Conservation (phyloP, 2,888 invertebrate species). For the Cephalotes varians region DNA sequence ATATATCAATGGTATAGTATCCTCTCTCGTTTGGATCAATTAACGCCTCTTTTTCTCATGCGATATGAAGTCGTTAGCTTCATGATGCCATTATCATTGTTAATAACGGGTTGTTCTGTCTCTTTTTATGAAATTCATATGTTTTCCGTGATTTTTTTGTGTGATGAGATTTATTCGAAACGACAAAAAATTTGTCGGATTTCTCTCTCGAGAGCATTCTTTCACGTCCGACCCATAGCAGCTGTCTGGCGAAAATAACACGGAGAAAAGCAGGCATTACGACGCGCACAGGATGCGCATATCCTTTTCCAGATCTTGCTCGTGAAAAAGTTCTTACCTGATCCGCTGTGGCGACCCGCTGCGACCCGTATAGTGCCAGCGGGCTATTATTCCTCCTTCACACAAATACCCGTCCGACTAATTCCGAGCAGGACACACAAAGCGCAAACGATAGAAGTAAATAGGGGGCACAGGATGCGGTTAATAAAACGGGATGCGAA, state of each 20-base stretch:
- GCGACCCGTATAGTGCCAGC: background rate
- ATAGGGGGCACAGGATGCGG: constrained; percentile 34
- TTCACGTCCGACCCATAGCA: constrained; percentile 66
- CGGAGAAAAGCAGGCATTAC: constrained; percentile 37
- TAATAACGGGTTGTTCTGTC: background rate
- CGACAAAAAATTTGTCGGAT: constrained; percentile 18
- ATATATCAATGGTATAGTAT: background rate
- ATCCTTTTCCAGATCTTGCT: constrained; percentile 63
- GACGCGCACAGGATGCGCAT: constrained; percentile 61
- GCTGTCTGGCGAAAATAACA: constrained; percentile 57
- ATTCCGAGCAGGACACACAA: constrained; percentile 33
- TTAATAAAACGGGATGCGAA: constrained; percentile 7
- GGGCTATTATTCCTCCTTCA: constrained; percentile 1
- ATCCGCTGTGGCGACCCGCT: constrained; percentile 5
- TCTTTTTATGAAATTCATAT: background rate
- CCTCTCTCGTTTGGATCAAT: background rate
- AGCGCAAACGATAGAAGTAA: constrained; percentile 23
- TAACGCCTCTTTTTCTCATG: background rate
- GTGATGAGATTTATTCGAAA: constrained; percentile 61
- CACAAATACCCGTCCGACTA: constrained; percentile 25
- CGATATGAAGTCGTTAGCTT: background rate
- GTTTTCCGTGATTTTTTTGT: constrained; percentile 45
- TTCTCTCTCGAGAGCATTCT: constrained; percentile 54
- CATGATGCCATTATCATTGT: background rate
- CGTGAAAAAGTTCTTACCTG: constrained; percentile 39